Base-by-base conservation (phyloP, 1,140 invertebrate genomes). In the Chymomyza costata region DNA sequence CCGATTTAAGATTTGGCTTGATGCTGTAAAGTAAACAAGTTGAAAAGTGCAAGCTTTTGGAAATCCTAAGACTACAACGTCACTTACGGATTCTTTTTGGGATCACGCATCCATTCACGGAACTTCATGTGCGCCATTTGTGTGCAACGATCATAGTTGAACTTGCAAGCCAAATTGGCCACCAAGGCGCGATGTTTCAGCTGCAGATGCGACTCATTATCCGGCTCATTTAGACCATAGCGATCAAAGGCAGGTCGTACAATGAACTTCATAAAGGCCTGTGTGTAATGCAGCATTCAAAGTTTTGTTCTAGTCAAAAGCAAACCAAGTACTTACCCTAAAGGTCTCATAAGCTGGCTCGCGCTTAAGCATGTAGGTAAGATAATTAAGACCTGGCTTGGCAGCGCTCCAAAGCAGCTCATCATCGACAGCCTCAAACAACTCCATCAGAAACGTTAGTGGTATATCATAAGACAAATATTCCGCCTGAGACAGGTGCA, bases 401-500 rank as follows among this genome's bases (percentile, higher is more conserved):
- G 74, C 62, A 2, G 84, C 62, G 6, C 63, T 69, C 82, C 82
- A 86, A 8, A 85, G 38, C 10, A 86, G 38, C 43, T 83, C 81
- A 50, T 85, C 82, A 15, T 82, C 76, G 15, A 68, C 54, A 6
- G 62, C n/a, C 1, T 52, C 50, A 35, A 40, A 70, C 1, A 86
- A 53, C 31, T 84, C 83, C 56, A 84, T 60, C 1, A 85, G 47
- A 50, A 86, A 86, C 15, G 87, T 86, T 18, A 93, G 85, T 13
- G 90, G 89, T 17, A 89, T 86, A 8, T 87, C 76, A 55, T 93
- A 93, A 32, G 88, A 67, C 1, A 93, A 45, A 2, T 89, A 67
- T 18, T 88, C 89, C 0, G 88, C 88, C 59, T 90, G 88, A 0
- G 91, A 92, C 34, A 96, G 86, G 74, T 92, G 92, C 70, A 95